A percentile compares a stretch with the other conserved stretches of the same genome.
phyloP scores from a whole-genome alignment of 2,797 vertebrate species.

The Bradypodion pumilum region DNA sequence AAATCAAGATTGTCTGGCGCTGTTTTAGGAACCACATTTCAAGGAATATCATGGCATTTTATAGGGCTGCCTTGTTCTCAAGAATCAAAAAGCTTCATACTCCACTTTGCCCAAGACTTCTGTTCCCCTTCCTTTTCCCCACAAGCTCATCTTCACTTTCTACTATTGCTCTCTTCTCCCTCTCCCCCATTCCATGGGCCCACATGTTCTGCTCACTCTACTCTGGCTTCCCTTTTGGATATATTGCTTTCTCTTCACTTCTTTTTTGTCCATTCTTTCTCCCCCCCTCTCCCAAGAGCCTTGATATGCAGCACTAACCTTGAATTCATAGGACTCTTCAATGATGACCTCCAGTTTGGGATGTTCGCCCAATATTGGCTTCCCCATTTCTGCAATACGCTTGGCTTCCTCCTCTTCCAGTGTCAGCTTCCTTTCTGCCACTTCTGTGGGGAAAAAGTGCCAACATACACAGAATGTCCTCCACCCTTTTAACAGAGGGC shows the following conservation, averaged over 20 bases:
- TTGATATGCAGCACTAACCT: conserved; percentile 78
- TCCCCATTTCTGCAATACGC: conserved; percentile 98
- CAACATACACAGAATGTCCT: conserved; percentile 56
- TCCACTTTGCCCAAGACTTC: neutral
- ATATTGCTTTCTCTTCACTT: neutral
- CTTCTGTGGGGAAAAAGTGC: conserved; percentile 77
- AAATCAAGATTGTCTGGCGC: neutral
- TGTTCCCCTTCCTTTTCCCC: neutral
- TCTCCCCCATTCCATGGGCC: too few relatives aligned
- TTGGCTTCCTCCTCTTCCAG: conserved; percentile 93
- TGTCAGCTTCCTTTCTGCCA: conserved; percentile 89
- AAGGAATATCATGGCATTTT: neutral
- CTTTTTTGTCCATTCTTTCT: neutral
- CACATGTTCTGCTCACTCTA: neutral
- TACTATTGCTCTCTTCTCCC: neutral
- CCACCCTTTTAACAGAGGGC: neutral
- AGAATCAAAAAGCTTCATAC: neutral
- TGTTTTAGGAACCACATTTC: neutral
- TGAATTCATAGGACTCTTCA: conserved; percentile 98
- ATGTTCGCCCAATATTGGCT: conserved; percentile 91
- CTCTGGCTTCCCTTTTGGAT: neutral
- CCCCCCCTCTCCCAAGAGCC: neutral
- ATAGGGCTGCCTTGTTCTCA: too few relatives aligned
- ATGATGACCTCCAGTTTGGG: conserved; percentile 96
- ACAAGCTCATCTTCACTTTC: neutral